phyloP scores from a whole-genome alignment of 2,113 vertebrate species.

The Cyanistes caeruleus region DNA sequence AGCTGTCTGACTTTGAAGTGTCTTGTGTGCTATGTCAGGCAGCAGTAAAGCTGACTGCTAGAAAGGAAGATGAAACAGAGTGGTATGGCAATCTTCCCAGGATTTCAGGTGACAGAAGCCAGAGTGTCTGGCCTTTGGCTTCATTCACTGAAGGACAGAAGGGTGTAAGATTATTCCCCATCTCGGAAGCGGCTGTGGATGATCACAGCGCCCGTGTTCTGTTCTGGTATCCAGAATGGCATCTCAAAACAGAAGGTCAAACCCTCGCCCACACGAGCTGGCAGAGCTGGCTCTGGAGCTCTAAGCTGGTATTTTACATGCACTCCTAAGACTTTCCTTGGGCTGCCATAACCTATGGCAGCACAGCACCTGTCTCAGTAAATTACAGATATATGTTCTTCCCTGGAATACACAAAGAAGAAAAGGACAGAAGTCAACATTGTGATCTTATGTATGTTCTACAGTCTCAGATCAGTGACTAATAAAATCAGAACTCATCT shows the following conservation, averaged over 20 bases:
- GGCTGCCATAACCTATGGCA: background rate
- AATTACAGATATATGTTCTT: background rate
- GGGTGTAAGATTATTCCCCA: background rate
- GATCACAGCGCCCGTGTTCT: background rate
- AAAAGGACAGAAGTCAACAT: background rate
- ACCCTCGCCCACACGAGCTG: background rate
- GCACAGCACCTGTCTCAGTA: background rate
- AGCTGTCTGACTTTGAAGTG: background rate
- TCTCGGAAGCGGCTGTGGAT: background rate
- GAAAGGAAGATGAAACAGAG: background rate
- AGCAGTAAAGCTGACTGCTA: background rate
- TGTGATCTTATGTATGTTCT: fast-evolving
- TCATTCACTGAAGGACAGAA: background rate
- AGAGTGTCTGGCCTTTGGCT: background rate
- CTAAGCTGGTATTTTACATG: background rate
- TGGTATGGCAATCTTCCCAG: constrained; percentile 29
- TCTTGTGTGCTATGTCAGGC: background rate
- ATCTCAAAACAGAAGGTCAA: constrained; percentile 22
- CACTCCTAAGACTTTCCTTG: background rate
- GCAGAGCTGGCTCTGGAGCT: background rate
- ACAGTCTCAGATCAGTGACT: background rate
- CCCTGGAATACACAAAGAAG: background rate
- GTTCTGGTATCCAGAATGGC: background rate
- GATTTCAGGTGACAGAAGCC: constrained; percentile 18
- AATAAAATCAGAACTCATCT: background rate